Conservation (phyloP, 2,113 vertebrate genomes). For the Aramus guarauna region DNA sequence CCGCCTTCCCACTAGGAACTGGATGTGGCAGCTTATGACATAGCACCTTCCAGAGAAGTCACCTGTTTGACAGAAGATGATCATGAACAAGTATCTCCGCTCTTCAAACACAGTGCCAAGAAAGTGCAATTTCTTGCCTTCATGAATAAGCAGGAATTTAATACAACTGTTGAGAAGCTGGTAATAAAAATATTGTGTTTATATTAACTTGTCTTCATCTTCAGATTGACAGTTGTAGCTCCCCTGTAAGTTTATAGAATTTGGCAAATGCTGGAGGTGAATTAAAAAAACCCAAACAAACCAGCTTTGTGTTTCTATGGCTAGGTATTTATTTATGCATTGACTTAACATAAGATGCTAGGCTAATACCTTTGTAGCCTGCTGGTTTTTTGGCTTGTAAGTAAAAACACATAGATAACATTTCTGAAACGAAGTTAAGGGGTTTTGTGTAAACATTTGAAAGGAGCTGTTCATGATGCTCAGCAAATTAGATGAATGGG, state of each 20-base stretch:
- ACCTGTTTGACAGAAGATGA: background rate
- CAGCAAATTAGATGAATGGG: background rate
- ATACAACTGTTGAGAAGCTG: background rate
- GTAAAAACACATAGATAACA: background rate
- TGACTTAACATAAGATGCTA: background rate
- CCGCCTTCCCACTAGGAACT: background rate
- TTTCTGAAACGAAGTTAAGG: background rate
- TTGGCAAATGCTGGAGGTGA: background rate
- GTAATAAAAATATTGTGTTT: background rate
- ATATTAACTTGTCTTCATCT: background rate
- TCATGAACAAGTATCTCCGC: background rate
- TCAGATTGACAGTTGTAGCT: background rate
- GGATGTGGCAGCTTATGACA: background rate
- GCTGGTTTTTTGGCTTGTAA: background rate
- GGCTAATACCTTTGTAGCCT: background rate
- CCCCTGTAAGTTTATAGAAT: background rate
- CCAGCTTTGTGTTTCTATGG: background rate
- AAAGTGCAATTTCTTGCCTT: background rate
- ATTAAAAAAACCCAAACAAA: accelerated
- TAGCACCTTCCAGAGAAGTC: background rate
- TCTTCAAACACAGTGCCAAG: background rate
- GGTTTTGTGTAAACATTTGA: background rate
- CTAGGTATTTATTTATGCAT: background rate
- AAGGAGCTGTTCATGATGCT: background rate
- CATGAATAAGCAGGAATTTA: background rate